Conservation (phyloP, 2,113 vertebrate species). For the Notarius quadriscutis region DNA sequence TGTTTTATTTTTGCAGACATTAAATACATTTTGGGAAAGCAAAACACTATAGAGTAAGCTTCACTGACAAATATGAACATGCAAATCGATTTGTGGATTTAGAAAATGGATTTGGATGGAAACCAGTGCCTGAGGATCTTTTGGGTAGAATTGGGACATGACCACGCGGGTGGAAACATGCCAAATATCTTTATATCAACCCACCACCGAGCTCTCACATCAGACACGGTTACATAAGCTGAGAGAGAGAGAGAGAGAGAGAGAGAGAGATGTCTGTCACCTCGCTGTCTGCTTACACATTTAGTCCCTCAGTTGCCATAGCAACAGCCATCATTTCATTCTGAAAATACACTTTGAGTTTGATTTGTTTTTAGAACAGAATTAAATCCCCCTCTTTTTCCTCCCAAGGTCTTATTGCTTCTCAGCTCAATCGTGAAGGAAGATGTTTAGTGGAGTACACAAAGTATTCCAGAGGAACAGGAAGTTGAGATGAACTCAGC, state of each 20-base stretch:
- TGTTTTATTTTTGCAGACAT: background rate
- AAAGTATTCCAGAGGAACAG: background rate
- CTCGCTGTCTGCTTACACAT: slow-evolving; percentile 5
- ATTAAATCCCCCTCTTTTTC: background rate
- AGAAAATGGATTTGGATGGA: background rate
- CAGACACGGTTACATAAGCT: background rate
- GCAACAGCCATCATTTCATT: slow-evolving; percentile 39
- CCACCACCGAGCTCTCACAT: background rate
- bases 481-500: background rate
- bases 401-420: background rate
- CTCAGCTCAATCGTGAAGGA: background rate
- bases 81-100: background rate
- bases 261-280: slow-evolving; percentile 1
- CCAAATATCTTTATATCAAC: background rate
- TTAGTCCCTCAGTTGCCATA: slow-evolving; percentile 47
- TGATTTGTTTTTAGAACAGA: background rate
- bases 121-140: background rate
- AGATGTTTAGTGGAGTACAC: background rate
- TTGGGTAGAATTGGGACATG: background rate
- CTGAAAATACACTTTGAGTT: background rate
- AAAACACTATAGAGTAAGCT: background rate
- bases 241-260: background rate
- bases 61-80: background rate
- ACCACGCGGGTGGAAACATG: background rate
- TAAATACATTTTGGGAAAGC: background rate